Evolutionary conservation across 2,888 invertebrate genomes (phyloP).

Genomic region (Trissoscelio sp.): DNA sequence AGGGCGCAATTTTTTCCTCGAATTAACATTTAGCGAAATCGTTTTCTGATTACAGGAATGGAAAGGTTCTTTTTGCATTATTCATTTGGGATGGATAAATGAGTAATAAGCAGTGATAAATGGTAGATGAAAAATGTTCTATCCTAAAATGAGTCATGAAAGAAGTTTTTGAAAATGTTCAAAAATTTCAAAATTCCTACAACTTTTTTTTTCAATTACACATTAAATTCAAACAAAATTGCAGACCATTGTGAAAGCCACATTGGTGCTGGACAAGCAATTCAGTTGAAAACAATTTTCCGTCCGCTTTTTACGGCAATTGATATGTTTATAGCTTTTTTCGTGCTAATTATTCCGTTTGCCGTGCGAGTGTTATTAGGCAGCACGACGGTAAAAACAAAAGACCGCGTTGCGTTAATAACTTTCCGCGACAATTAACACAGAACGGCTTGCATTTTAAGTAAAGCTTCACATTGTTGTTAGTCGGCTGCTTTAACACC

Average conservation of each 20-base stretch:
- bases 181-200: too few relatives aligned
- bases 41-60: conserved; percentile 16
- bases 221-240: too few relatives aligned
- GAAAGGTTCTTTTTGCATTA: too few relatives aligned
- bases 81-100: too few relatives aligned
- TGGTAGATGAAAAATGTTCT: too few relatives aligned
- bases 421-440: conserved; percentile 15
- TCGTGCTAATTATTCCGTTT: neutral
- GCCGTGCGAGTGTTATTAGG: too few relatives aligned
- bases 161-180: too few relatives aligned
- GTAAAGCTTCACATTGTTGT: conserved; percentile 10
- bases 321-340: conserved; percentile 1
- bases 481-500: neutral
- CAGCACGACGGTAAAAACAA: too few relatives aligned
- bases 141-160: too few relatives aligned
- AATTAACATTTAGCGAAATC: conserved; percentile 12
- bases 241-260: conserved; percentile 28
- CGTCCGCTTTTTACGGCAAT: conserved; percentile 6
- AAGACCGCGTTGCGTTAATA: neutral
- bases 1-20: neutral
- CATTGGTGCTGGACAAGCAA: conserved; percentile 13
- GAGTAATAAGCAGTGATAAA: too few relatives aligned
- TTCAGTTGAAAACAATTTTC: conserved; percentile 13
- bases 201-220: too few relatives aligned
- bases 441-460: neutral